Conservation (phyloP, 2,888 invertebrate species). For the Lobophora halterata region DNA sequence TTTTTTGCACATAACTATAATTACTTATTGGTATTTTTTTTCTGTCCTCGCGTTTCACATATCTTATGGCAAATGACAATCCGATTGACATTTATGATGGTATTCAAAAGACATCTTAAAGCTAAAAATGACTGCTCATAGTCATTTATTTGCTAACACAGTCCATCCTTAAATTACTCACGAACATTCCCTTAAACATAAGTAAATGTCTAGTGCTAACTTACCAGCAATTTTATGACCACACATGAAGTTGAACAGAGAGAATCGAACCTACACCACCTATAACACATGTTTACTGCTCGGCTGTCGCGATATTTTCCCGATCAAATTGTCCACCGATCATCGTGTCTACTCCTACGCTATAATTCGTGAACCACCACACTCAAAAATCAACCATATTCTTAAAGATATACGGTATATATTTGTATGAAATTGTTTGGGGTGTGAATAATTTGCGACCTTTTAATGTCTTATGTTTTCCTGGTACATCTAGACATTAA, state of each 20-base stretch:
- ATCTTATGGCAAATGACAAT: no score
- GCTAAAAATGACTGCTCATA: no score
- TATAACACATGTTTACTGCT: conserved; percentile 62
- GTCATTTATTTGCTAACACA: no score
- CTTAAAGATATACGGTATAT: conserved; percentile 12
- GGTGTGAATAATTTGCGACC: conserved; percentile 60
- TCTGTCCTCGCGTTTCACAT: no score
- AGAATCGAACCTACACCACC: conserved; percentile 51
- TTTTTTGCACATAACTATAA: no score
- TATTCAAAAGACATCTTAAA: no score
- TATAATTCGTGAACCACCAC: conserved; percentile 24
- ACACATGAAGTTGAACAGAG: conserved; percentile 56
- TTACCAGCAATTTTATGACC: conserved; percentile 45
- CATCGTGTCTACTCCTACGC: conserved; percentile 72
- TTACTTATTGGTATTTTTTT: no score
- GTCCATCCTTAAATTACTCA: no score
- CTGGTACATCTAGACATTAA: conserved; percentile 48
- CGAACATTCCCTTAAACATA: conserved; percentile 9
- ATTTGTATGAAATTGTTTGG: conserved; percentile 24
- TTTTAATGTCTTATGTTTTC: conserved; percentile 58
- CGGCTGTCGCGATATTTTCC: conserved; percentile 63
- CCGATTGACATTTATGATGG: no score
- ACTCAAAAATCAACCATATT: conserved; percentile 38
- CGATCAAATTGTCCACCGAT: conserved; percentile 73
- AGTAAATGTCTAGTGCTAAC: conserved; percentile 35